phyloP scores from a whole-genome alignment of 2,888 invertebrate genomes.

The Margaritifera margaritifera region DNA sequence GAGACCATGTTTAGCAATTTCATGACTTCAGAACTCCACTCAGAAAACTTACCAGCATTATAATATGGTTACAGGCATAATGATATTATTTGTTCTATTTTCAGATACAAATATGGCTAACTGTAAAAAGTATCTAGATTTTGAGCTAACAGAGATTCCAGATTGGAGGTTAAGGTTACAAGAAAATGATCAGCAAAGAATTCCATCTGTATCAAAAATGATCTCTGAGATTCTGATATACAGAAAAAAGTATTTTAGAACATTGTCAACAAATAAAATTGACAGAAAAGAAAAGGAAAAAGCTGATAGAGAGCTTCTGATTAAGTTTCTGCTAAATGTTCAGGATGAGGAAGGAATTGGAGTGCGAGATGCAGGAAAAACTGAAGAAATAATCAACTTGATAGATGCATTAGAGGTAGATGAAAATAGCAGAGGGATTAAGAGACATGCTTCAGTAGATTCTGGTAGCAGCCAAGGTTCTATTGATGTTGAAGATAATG shows the following conservation, averaged over 20 bases:
- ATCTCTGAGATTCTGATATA: constrained; percentile 1
- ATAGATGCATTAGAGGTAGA: background rate
- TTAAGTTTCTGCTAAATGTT: constrained; percentile 5
- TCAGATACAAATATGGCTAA: too few species aligned
- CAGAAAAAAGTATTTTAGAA: background rate
- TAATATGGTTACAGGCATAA: too few species aligned
- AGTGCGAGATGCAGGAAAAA: background rate
- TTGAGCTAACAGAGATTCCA: constrained; percentile 9
- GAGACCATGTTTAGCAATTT: too few species aligned
- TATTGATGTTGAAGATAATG: too few species aligned
- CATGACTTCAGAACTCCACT: too few species aligned
- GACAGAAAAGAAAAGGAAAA: background rate
- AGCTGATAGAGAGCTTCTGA: background rate
- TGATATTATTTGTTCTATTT: too few species aligned
- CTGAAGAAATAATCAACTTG: background rate
- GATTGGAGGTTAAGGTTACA: constrained; percentile 2
- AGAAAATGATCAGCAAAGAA: background rate
- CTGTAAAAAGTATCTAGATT: background rate
- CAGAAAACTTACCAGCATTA: too few species aligned
- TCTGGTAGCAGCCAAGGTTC: too few species aligned
- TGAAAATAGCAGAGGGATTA: too few species aligned
- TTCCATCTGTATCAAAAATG: constrained; percentile 8
- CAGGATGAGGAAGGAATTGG: constrained; percentile 11
- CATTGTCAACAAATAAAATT: background rate
- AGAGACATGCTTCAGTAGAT: too few species aligned